These are phyloP conservation scores for Papilio polytes DNA, from an alignment of 1,140 invertebrate species.

Conservation along the genomic window DNA sequence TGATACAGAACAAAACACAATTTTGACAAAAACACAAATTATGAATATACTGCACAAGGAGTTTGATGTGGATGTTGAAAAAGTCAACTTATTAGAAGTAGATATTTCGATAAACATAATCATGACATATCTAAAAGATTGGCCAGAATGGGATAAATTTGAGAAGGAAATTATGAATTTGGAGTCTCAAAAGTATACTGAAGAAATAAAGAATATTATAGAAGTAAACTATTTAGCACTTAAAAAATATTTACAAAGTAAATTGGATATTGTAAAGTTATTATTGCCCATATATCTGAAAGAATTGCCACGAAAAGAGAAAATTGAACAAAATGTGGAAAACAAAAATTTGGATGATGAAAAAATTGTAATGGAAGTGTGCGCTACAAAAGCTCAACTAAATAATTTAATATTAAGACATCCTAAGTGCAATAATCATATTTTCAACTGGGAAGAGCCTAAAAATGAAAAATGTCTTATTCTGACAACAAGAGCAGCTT, in stretches of 20 bases:
- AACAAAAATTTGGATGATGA: slow-evolving; percentile 33
- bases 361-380: slow-evolving; percentile 56
- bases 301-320: slow-evolving; percentile 4
- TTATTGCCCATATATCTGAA: slow-evolving; percentile 39
- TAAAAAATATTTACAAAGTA: slow-evolving; percentile 56
- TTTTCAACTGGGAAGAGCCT: slow-evolving; percentile 58
- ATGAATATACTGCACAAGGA: slow-evolving; percentile 66
- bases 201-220: slow-evolving; percentile 48
- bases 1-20: slow-evolving; percentile 63
- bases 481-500: slow-evolving; percentile 51
- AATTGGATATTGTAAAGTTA: slow-evolving; percentile 48
- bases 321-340: slow-evolving; percentile 1
- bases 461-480: slow-evolving; percentile 45
- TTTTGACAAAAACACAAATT: slow-evolving; percentile 70
- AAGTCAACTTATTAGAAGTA: slow-evolving; percentile 57
- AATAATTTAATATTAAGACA: slow-evolving; percentile 58
- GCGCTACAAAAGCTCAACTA: slow-evolving; percentile 59
- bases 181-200: slow-evolving; percentile 44
- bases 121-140: slow-evolving; percentile 74
- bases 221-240: slow-evolving; percentile 56
- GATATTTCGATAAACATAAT: slow-evolving; percentile 69
- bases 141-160: slow-evolving; percentile 73
- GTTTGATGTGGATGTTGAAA: slow-evolving; percentile 55
- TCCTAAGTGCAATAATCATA: slow-evolving; percentile 49
- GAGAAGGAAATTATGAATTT: slow-evolving; percentile 52